phyloP scores from a whole-genome alignment of 2,113 vertebrate species.

The Ceyx margarethae region DNA sequence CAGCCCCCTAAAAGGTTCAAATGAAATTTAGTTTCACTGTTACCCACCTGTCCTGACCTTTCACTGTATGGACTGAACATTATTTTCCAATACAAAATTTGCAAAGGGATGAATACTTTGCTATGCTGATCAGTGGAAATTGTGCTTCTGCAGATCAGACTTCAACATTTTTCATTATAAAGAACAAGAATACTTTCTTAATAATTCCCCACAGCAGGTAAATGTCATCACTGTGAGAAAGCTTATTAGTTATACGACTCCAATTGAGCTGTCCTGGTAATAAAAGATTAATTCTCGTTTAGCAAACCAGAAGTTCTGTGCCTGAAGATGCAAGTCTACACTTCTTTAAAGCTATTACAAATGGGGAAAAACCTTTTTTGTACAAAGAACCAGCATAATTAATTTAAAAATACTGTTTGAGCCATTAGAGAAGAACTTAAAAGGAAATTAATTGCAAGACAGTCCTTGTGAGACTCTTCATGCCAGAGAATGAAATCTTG shows the following conservation, averaged over 20 bases:
- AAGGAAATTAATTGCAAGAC: conserved; percentile 31
- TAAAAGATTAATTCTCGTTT: conserved; percentile 1
- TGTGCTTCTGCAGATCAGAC: not conserved
- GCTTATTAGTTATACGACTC: not conserved
- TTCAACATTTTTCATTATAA: not conserved
- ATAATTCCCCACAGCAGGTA: not conserved
- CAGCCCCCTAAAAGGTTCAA: not conserved
- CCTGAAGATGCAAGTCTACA: not conserved
- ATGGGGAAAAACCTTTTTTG: not conserved
- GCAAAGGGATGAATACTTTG: not conserved
- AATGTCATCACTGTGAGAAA: not conserved
- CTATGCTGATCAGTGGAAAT: not conserved
- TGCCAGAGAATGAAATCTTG: not conserved
- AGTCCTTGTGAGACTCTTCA: not conserved
- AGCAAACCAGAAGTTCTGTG: not conserved
- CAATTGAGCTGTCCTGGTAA: not conserved
- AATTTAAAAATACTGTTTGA: not conserved
- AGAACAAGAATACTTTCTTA: not conserved
- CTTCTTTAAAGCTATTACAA: not conserved
- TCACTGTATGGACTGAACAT: not conserved
- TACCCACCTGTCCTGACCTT: not conserved
- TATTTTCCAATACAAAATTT: not conserved
- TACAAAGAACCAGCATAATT: not conserved
- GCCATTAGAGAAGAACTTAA: not conserved
- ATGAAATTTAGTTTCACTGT: not conserved